Percentiles rank a stretch among this genome's conserved stretches.
phyloP scores from a whole-genome alignment of 2,888 invertebrate genomes.

The Philereme transversata region DNA sequence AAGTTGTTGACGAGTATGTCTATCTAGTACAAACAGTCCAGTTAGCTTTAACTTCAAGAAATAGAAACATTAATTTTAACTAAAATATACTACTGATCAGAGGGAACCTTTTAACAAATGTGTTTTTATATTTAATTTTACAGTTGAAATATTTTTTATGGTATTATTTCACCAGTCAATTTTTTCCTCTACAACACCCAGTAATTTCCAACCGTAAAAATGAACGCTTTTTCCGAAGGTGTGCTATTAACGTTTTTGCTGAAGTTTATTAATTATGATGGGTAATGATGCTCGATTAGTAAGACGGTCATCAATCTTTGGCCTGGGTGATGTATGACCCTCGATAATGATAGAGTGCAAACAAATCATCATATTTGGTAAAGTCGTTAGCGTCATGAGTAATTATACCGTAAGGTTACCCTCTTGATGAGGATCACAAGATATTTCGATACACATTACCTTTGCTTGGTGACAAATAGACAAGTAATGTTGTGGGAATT shows the following conservation, averaged over 20 bases:
- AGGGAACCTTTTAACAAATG: neutral
- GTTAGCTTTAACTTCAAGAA: no score
- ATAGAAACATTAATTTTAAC: neutral
- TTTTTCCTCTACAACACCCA: constrained; percentile 7
- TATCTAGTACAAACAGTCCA: no score
- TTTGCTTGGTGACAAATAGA: no score
- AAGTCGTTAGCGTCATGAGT: constrained; percentile 41
- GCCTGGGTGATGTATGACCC: constrained; percentile 58
- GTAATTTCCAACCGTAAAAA: constrained; percentile 33
- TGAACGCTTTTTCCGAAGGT: constrained; percentile 40
- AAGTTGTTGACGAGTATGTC: no score
- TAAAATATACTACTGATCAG: neutral
- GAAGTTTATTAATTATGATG: constrained; percentile 54
- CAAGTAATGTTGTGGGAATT: no score
- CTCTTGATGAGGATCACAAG: no score
- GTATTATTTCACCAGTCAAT: constrained; percentile 6
- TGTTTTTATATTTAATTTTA: neutral
- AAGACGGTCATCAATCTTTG: constrained; percentile 62
- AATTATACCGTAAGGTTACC: constrained; percentile 22
- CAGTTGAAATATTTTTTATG: constrained; percentile 14
- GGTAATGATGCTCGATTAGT: constrained; percentile 66
- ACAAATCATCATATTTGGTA: constrained; percentile 51
- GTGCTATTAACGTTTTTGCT: constrained; percentile 49
- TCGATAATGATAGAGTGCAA: constrained; percentile 51
- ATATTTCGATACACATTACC: no score